Evolutionary conservation across 2,888 invertebrate species (phyloP), one percentile per base, ranked within the genome.

Genomic region (Cataglyphis livida): DNA sequence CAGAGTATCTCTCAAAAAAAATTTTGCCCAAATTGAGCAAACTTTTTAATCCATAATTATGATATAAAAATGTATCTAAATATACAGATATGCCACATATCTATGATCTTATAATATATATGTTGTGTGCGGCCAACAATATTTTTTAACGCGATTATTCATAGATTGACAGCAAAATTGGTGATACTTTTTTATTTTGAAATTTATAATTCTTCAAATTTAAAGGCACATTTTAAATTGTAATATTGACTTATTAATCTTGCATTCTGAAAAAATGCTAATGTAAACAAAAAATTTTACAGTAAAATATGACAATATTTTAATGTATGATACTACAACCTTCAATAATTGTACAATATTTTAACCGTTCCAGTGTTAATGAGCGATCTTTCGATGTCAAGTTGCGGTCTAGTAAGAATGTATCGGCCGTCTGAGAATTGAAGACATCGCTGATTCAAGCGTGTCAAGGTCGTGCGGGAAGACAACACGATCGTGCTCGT

Each of bases 381-480:
- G 41, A 21, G 21, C 32, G 25, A 44, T 68, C 32, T 61, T 28
- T 54, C 61, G 41, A 44, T 54, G 70, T 70, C 70, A 65, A 82
- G 66, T 71, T 81, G 82, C 74, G 28, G 18, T 65, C 41, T 79
- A 81, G 81, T 84, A 81, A 74, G 73, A 54, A 71, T 48, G 61
- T 51, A 61, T 79, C 32, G 71, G 66, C 66, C 81, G 83, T 84
- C 84, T 74, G 71, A 76, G 76, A 64, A 82, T 82, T 84, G 62
- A 68, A 81, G 82, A 82, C 84, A 82, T 86, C 84, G 73, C 84
- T 81, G 85, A 85, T 83, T 81, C 79, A 89, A 90, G 85, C 88
- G 85, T 89, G 90, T 87, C 90, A 90, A 90, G 90, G 90, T 90
- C 87, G 84, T 66, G 73, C 79, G 74, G 82, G 82, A 84, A 82